Conservation (phyloP, 2,888 invertebrate species). For the Cinara cedri region DNA sequence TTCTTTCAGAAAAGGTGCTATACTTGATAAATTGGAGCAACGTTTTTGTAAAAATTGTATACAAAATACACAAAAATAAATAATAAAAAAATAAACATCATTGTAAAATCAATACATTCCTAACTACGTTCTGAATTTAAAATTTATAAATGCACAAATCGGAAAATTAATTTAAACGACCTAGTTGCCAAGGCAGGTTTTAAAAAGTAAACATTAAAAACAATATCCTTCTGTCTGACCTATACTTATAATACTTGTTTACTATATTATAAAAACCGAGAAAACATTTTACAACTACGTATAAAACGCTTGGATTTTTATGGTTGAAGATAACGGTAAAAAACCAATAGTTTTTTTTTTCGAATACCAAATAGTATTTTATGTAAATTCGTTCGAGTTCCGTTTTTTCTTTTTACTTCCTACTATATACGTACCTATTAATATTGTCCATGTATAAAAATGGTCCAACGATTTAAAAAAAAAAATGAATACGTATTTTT, state of each 20-base stretch:
- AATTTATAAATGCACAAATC: not conserved
- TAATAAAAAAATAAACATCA: too few relatives aligned
- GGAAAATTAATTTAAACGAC: not conserved
- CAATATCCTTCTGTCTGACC: not conserved
- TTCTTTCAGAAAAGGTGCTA: too few relatives aligned
- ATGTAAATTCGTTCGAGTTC: not conserved
- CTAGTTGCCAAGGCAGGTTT: not conserved
- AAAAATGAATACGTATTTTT: too few relatives aligned
- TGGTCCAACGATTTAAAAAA: too few relatives aligned
- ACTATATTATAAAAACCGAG: not conserved
- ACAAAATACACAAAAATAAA: too few relatives aligned
- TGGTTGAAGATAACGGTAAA: not conserved
- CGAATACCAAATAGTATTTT: not conserved
- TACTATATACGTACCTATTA: too few relatives aligned
- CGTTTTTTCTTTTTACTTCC: not conserved
- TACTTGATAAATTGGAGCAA: too few relatives aligned
- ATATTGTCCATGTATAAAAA: too few relatives aligned
- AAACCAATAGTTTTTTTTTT: constrained; percentile 3
- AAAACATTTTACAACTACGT: not conserved
- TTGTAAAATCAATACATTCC: too few relatives aligned
- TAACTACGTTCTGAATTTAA: too few relatives aligned
- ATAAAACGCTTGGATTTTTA: not conserved
- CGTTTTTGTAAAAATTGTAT: too few relatives aligned
- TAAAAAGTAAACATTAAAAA: constrained; percentile 9
- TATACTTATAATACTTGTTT: not conserved